A percentile compares a stretch with the other conserved stretches of the same genome.
phyloP scores from a whole-genome alignment of 2,888 invertebrate species.

The Rhagium mordax region DNA sequence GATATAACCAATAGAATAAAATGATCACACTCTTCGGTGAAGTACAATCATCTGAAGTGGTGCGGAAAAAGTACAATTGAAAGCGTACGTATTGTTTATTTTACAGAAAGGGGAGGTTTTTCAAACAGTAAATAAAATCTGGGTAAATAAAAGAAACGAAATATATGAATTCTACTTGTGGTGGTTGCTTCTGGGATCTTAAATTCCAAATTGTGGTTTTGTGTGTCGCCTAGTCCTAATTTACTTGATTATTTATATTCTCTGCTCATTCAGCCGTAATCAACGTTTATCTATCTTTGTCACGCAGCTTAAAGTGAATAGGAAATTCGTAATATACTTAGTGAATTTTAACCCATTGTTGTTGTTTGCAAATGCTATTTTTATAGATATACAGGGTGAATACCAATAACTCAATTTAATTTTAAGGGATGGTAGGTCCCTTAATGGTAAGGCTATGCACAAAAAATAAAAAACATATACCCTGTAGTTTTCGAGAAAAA shows the following conservation, averaged over 20 bases:
- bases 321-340: too few species aligned
- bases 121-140: neutral
- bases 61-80: neutral
- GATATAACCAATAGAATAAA: too few species aligned
- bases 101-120: neutral
- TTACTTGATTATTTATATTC: neutral
- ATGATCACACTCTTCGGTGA: too few species aligned
- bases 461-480: too few species aligned
- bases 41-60: constrained; percentile 10
- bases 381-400: too few species aligned
- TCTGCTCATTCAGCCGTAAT: neutral
- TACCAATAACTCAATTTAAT: too few species aligned
- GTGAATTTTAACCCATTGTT: too few species aligned
- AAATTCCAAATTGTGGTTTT: too few species aligned
- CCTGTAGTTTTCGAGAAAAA: too few species aligned
- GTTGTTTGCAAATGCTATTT: too few species aligned
- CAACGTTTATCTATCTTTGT: neutral
- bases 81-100: constrained; percentile 7
- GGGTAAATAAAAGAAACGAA: neutral
- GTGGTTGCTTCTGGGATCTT: neutral
- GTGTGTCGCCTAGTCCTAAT: neutral
- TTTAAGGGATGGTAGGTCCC: too few species aligned
- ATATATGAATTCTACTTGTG: neutral
- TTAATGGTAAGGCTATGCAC: too few species aligned
- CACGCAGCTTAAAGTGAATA: neutral